Base-by-base conservation (phyloP, 2,888 invertebrate genomes). In the Amorpha juglandis region DNA sequence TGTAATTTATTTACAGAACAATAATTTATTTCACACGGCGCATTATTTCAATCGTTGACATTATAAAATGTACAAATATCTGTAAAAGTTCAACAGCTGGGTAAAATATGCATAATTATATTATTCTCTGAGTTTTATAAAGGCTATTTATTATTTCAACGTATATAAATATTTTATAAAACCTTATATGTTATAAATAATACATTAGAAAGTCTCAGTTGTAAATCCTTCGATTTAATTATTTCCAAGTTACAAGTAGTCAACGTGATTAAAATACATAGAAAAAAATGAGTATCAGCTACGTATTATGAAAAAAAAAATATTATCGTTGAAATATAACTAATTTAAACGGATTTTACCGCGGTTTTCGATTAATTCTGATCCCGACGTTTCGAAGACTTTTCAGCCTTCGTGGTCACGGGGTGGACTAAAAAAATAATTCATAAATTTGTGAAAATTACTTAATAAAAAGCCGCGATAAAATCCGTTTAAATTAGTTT, bases 11-110 rank as follows among this genome's bases (percentile, higher is more conserved):
- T 67, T 71, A 71, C 69, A 71, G 69, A 70, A 68, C 68, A 69
- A 73, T 73, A 71, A 73, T 73, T 70, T 71, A 73, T 71, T 70
- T 38, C 16, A 19, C 58, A 38, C 8, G 9, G 19, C 42, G n/a
- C 12, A 38, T 19, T 42, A 8, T 33, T 33, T 35, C n/a, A 53
- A 53, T 53, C 19, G 19, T 19, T 42, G 38, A 58, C 58, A 42
- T 58, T 58, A 33, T 58, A 6, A 12, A 16, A 38, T 7, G 1
- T 27, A 27, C 27, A 27, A 55, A 16, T 38, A 42, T 8, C 16
- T 58, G 38, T 33, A n/a, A 16, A 33, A 6, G 38, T 58, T 19
- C 19, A 38, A 12, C 19, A 58, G 42, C 45, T 45, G 45, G 0
- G 14, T 27, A 52, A 14, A 52, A 51, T 35, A 35, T 53, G n/a